Conservation (phyloP, 2,888 invertebrate genomes). For the Salticus scenicus region DNA sequence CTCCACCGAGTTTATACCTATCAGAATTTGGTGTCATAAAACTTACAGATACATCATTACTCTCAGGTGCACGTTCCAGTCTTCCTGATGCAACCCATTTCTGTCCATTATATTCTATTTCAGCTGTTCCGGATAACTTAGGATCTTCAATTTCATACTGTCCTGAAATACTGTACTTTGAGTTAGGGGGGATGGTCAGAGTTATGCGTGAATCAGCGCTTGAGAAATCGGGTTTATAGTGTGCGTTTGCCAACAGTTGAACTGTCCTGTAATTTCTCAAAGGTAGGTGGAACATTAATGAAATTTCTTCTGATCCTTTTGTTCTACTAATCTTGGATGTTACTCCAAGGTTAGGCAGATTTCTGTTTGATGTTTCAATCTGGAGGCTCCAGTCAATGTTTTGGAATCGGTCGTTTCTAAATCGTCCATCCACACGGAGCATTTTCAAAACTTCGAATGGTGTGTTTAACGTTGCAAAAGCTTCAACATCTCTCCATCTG, state of each 20-base stretch:
- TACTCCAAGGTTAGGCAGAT: slow-evolving; percentile 34
- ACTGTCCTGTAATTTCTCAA: slow-evolving; percentile 28
- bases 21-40: slow-evolving; percentile 30
- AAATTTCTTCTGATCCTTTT: slow-evolving; percentile 54
- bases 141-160: slow-evolving; percentile 34
- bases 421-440: slow-evolving; percentile 47
- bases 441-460: slow-evolving; percentile 46
- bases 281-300: slow-evolving; percentile 54
- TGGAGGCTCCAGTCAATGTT: slow-evolving; percentile 57
- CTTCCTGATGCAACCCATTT: slow-evolving; percentile 45
- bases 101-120: slow-evolving; percentile 29
- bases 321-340: slow-evolving; percentile 52
- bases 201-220: slow-evolving; percentile 60
- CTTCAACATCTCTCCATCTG: slow-evolving; percentile 57
- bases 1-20: slow-evolving; percentile 39
- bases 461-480: slow-evolving; percentile 57
- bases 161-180: slow-evolving; percentile 47
- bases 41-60: slow-evolving; percentile 38
- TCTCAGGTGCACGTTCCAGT: slow-evolving; percentile 1
- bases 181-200: slow-evolving; percentile 41
- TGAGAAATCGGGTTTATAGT: slow-evolving; percentile 52
- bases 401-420: slow-evolving; percentile 43
- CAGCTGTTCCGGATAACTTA: slow-evolving; percentile 36
- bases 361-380: slow-evolving; percentile 54
- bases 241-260: slow-evolving; percentile 47